Base-by-base conservation (phyloP, 2,113 vertebrate species). In the Physeter macrocephalus region DNA sequence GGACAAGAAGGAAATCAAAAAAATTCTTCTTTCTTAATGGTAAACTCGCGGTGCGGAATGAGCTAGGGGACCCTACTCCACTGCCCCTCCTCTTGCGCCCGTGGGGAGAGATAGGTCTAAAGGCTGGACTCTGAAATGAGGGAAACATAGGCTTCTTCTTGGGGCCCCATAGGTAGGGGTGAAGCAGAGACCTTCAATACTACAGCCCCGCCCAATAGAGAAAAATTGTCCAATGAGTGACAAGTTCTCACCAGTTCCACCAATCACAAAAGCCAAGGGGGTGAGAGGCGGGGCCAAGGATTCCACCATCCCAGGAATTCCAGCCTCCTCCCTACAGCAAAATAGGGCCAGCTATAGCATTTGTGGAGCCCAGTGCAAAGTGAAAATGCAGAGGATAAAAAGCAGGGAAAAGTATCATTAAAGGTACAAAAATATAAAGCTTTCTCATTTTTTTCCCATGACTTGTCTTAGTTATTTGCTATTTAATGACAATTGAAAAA, bases 81-180 rank as follows among this genome's bases (percentile, higher is more conserved):
- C 46, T 11, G 18, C 25, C 54, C 41, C 36, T 36, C 34, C 49
- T 34, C 7, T 1, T 6, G 12, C 27, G 54, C 75, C 75, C 34
- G 75, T 6, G 4, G 18, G 61, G 9, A 39, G 23, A 34, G 6
- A 36, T 0, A 31, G 27, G 5, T 3, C 20, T 23, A 21, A 81
- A 52, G 74, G 29, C 17, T 67, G 23, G 36, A 20, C 5, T 64
- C 31, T n/a, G 29, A 71, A 66, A 31, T 2, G n/a, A 83, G 25
- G 77, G 75, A 6, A 36, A 3, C 20, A 7, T 0, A 1, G 14
- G 9, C 41, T 23, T 1, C 34, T 31, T 3, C 13, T 17, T 5
- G 20, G 31, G 17, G 39, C 12, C 3, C 54, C 59, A 13, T 14
- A 11, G 20, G 13, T 4, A 3, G 6, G 1, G 14, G 3, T 14